Evolutionary conservation across 2,797 vertebrate genomes (phyloP).

Genomic region (Pseudotriccus pelzelni): DNA sequence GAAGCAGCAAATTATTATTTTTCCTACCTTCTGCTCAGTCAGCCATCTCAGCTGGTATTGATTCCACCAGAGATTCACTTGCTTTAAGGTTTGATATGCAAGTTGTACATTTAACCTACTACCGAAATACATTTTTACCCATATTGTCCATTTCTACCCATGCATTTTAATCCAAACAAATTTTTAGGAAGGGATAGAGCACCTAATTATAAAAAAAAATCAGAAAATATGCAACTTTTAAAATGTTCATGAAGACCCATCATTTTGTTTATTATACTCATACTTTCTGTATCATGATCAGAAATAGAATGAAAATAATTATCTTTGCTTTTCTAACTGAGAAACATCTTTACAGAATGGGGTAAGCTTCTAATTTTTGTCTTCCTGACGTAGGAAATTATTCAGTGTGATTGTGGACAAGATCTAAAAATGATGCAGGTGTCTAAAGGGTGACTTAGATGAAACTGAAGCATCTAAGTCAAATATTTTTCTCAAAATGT

Average conservation of each 20-base stretch:
- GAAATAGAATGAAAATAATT: conserved; percentile 7
- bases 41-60: conserved; percentile 15
- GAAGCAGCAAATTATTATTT: conserved; percentile 22
- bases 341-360: neutral
- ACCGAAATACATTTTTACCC: neutral
- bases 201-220: neutral
- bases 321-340: neutral
- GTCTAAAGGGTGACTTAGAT: neutral
- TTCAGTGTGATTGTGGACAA: neutral
- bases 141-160: neutral
- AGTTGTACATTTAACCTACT: neutral
- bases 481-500: neutral
- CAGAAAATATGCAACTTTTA: neutral
- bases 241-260: neutral
- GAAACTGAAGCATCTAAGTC: neutral
- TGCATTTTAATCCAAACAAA: neutral
- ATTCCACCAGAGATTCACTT: neutral
- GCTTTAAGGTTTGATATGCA: neutral
- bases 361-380: neutral
- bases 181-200: neutral
- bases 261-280: neutral
- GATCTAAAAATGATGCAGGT: neutral
- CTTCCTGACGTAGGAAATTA: neutral
- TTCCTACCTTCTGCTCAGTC: conserved; percentile 13
- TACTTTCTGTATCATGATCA: neutral